Base-by-base conservation (phyloP, 2,113 vertebrate genomes). In the Nematolebias whitei region DNA sequence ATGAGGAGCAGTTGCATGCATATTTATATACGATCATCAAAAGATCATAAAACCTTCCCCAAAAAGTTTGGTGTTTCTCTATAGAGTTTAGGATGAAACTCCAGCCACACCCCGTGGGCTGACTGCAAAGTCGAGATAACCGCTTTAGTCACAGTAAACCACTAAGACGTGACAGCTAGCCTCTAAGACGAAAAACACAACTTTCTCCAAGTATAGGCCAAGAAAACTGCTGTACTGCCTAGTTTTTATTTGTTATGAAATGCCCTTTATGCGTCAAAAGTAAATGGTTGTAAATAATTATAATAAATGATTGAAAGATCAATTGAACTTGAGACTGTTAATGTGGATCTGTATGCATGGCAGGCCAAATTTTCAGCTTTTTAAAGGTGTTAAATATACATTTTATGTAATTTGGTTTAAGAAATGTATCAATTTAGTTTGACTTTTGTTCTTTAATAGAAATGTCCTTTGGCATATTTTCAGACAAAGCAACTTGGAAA, bases 51-150 rank as follows among this genome's bases (percentile, higher is more conserved):
- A 53, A 41, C 35, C 11, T 9, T 43, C 23, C 39, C 1, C 5
- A 50, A 40, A n/a, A 75, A 26, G 71, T 39, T 70, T 55, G 10
- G 61, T 20, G 18, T 8, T 12, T 49, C 26, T 19, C 14, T 11
- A 15, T 13, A 49, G 22, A 53, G 51, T 63, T 48, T 2, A 48
- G 16, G 53, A 39, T 65, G 62, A 8, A 62, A 51, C 52, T 68
- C 8, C 41, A 69, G 41, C 82, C 83, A 84, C 85, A 86, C 89
- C 85, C 83, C 43, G 61, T 49, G 64, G 38, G 55, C 35, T 71
- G 32, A 71, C 64, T 76, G 83, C 41, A 76, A 35, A 64, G 23
- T 53, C 9, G 5, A 87, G 85, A 87, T 87, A 90, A 86, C 52
- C 49, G 38, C 40, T 58, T 59, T 63, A 39, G 56, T 78, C 49